phyloP scores from a whole-genome alignment of 2,113 vertebrate genomes.

The Hydropotes inermis region DNA sequence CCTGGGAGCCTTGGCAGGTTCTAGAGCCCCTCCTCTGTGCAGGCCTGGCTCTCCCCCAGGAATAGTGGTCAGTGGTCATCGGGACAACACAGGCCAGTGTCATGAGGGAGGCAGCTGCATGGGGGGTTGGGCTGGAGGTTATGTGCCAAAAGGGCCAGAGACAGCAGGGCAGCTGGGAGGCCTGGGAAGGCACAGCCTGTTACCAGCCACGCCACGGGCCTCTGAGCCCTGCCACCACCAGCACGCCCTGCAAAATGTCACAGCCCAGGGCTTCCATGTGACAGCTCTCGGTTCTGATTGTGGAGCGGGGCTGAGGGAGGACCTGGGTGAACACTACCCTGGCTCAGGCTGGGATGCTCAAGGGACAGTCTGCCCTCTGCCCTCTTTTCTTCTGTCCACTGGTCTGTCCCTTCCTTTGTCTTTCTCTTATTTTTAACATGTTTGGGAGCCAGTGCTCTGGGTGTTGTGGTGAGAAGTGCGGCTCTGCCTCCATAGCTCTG shows the following conservation, averaged over 20 bases:
- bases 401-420: neutral
- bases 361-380: neutral
- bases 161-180: constrained; percentile 70
- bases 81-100: constrained; percentile 65
- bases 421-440: neutral
- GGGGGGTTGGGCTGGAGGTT: constrained; percentile 61
- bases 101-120: constrained; percentile 80
- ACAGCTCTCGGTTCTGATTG: neutral
- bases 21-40: neutral
- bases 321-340: neutral
- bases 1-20: neutral
- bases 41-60: neutral
- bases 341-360: neutral
- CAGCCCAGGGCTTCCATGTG: neutral
- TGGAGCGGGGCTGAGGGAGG: neutral
- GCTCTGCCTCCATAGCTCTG: neutral
- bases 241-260: neutral
- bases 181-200: constrained; percentile 77
- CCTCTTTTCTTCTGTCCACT: constrained; percentile 48
- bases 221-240: neutral
- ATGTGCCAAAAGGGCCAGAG: constrained; percentile 79
- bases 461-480: neutral
- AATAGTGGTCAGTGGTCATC: constrained; percentile 24
- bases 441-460: neutral
- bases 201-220: constrained; percentile 68